Percentiles rank a stretch among this genome's conserved stretches.
These are phyloP conservation scores for Eilema griseolum DNA, from an alignment of 2,888 invertebrate genomes.

Conservation along the genomic window DNA sequence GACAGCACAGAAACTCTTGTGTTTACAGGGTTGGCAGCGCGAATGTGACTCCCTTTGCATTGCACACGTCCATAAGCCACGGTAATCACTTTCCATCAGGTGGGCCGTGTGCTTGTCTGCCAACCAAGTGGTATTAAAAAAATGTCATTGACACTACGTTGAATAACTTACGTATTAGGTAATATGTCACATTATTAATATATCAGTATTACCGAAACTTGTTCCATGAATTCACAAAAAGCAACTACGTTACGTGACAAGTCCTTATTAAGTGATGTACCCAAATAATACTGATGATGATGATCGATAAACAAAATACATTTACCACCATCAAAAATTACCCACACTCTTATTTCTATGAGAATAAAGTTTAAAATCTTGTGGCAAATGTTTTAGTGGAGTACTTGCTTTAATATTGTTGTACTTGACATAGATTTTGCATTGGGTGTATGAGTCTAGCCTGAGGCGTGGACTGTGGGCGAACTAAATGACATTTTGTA, in stretches of 20 bases:
- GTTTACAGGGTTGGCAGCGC: too few relatives aligned
- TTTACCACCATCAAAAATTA: constrained; percentile 16
- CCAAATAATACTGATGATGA: constrained; percentile 50
- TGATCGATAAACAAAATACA: constrained; percentile 43
- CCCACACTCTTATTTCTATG: constrained; percentile 8
- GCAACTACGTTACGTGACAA: constrained; percentile 59
- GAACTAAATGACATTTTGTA: constrained; percentile 61
- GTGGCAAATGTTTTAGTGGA: constrained; percentile 11
- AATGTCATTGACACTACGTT: too few relatives aligned
- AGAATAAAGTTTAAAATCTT: constrained; percentile 28
- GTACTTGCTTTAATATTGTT: constrained; percentile 38
- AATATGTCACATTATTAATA: neutral
- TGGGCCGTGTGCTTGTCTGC: too few relatives aligned
- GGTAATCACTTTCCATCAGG: too few relatives aligned
- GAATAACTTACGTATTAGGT: neutral
- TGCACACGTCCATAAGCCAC: too few relatives aligned
- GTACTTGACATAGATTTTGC: constrained; percentile 70
- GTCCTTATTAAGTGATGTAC: constrained; percentile 56
- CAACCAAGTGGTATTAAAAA: too few relatives aligned
- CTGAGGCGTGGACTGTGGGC: constrained; percentile 59
- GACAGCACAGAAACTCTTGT: too few relatives aligned
- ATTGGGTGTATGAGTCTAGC: constrained; percentile 58
- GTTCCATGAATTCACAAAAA: neutral
- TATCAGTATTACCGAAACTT: neutral
- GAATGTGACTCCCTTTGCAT: too few relatives aligned